Evolutionary conservation across 2,113 vertebrate genomes (phyloP), one percentile per base, ranked within the genome.

Genomic region (Suncus etruscus): DNA sequence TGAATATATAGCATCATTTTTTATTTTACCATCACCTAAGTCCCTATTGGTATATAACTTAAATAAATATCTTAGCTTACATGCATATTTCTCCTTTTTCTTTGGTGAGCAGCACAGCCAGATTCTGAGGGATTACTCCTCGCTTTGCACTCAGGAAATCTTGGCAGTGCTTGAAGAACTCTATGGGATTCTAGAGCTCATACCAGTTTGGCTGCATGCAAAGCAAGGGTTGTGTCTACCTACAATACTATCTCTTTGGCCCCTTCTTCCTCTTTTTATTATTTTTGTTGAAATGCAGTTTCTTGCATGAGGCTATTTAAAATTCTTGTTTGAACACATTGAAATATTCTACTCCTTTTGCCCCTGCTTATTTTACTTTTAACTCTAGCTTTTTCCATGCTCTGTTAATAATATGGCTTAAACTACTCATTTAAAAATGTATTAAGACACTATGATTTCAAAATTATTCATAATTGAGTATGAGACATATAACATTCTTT

Each of bases 21-120:
- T 54, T 79, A 39, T 63, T 88, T 63, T 1, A 51, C 58, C 48
- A 76, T 76, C 9, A 88, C 11, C 48, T 80, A 47, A 66, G 51
- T 63, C 24, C 68, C 24, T 54, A 39, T 10, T 72, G 81, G 3
- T 24, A 0, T 54, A 24, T 83, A 82, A 77, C 29, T 76, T 70
- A 86, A 77, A 63, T 54, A 74, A 87, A n/a, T 65, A 79, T 69
- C 70, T 75, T 16, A 50, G 11, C 61, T 86, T 88, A 80, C 4
- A 39, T 74, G 58, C 31, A 70, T 22, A 68, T 22, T 89, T 66
- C 3, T 81, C 31, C 12, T 39, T 5, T 39, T 39, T 39, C 39
- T 39, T 39, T 39, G 39, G 39, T 39, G 39, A 39, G 39, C 3
- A 39, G 39, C 39, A 39, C 39, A 39, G 3, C 39, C 39, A 39